Base-by-base conservation (phyloP, 2,888 invertebrate genomes). In the Geophilus truncorum region DNA sequence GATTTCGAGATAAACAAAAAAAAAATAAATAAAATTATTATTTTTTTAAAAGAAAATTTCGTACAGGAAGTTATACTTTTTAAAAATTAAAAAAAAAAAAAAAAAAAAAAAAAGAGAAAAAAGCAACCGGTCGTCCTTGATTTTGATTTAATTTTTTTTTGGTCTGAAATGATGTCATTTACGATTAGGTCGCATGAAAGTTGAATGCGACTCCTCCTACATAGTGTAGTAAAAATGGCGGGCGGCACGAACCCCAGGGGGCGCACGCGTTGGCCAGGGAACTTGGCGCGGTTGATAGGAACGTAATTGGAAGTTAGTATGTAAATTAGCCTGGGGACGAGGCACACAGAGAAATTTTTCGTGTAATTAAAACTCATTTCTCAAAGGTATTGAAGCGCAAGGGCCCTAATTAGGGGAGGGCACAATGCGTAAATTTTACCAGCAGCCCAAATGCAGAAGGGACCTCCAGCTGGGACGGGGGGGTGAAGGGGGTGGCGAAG, bases 301-400 rank as follows among this genome's bases (percentile, higher is more conserved):
- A 75, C 80, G 80, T 80, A 80, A 80, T 80, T 80, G 80, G 80
- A 80, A 70, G 80, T 80, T 80, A 80, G 80, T 80, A 80, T 80
- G 80, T 80, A 80, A 80, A 80, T 80, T 80, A 80, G 80, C 75
- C 76, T 30, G 21, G 80, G 80, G 80, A 80, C 75, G 75, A 75
- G 30, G 36, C 76, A 80, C 75, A 80, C 80, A 40, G 40, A 34
- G 36, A 75, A 80, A 75, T 80, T 80, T 80, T 80, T 80, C 80
- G 80, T 80, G 80, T 80, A 80, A 80, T 80, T 80, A 80, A 80
- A 80, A 80, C 80, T 80, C 80, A 75, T 80, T 80, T 80, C 80
- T 80, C 80, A 80, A 75, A 80, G 80, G 80, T 80, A 80, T 80
- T 80, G 80, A 75, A 80, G 80, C 80, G 80, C 70, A 75, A 80